phyloP scores from a whole-genome alignment of 1,140 invertebrate species.

The Drosophila insularis region DNA sequence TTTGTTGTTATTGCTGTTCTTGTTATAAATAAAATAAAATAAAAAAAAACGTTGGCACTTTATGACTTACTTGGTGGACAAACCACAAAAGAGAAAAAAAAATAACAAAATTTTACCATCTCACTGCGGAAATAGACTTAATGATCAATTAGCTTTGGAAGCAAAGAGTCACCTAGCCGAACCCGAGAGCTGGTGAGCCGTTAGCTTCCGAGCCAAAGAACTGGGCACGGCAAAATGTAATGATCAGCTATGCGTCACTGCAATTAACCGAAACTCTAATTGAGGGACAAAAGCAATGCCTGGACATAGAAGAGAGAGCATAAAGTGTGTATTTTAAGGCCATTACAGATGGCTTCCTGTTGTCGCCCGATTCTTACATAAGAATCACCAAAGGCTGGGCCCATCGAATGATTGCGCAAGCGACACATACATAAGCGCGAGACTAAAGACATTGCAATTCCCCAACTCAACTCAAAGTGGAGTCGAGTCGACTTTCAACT shows the following conservation, averaged over 20 bases:
- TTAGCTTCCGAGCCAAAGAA: conserved; percentile 63
- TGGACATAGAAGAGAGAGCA: conserved; percentile 37
- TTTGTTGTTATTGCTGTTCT: conserved; percentile 36
- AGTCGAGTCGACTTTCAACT: background rate
- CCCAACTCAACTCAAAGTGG: conserved; percentile 28
- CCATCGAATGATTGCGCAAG: conserved; percentile 71
- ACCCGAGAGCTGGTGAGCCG: conserved; percentile 42
- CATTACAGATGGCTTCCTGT: conserved; percentile 79
- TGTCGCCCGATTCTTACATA: conserved; percentile 48
- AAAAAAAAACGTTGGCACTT: conserved; percentile 59
- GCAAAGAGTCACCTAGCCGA: conserved; percentile 15
- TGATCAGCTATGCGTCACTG: conserved; percentile 71
- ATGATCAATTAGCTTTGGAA: conserved; percentile 76
- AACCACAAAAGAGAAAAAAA: conserved; percentile 14
- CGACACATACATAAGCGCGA: conserved; percentile 52
- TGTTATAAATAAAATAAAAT: conserved; percentile 54
- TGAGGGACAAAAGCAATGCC: conserved; percentile 44
- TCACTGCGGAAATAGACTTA: conserved; percentile 74
- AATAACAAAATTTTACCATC: conserved; percentile 36
- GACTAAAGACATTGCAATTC: conserved; percentile 22
- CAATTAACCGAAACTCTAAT: conserved; percentile 76
- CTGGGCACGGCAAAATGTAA: conserved; percentile 50
- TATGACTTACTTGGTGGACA: conserved; percentile 69
- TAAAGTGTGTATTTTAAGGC: conserved; percentile 79
- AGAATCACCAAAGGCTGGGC: conserved; percentile 67